Base-by-base conservation (phyloP, 2,888 invertebrate species). In the Conops quadrifasciatus region DNA sequence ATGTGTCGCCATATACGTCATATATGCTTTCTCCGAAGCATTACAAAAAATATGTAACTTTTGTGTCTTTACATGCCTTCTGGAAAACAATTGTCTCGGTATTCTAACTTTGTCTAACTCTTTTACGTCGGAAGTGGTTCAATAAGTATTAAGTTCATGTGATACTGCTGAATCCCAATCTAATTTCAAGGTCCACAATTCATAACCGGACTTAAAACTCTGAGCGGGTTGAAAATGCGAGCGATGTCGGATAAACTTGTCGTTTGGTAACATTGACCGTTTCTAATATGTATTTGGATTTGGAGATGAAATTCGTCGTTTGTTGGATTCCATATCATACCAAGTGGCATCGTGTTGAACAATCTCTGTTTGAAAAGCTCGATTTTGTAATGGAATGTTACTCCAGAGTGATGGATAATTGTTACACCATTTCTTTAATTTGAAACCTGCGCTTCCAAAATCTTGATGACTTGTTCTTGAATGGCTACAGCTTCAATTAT, bases 401-500 rank as follows among this genome's bases (percentile, higher is more conserved):
- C 16, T 49, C 9, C 16, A 49, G n/a, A 49, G 11, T 5, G 49
- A 49, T 16, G 53, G 11, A 2, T 19, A 21, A 16, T 53, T n/a
- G 21, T 7, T n/a, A n/a, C n/a, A n/a, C n/a, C n/a, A n/a, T n/a
- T n/a, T n/a, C n/a, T n/a, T n/a, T n/a, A n/a, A n/a, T 53, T 53
- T 53, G 53, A 53, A 53, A 9, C 53, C 53, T 3, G 53, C 53
- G 21, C 53, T 21, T 53, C 21, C 21, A 53, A 53, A 21, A 53
- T 53, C n/a, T 53, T 53, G 2, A 53, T 53, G 21, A 53, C 21
- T 53, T 53, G 53, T 19, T 53, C 53, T 21, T 53, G 53, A 5
- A 53, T 53, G 53, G 53, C 21, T 2, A 9, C 11, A 53, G 53
- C 53, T 53, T 53, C 19, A 21, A 11, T n/a, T n/a, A 53, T 53